Percentiles rank a stretch among this genome's conserved stretches.
Conservation (phyloP, 2,888 invertebrate species). For the Chrysolina haemoptera region DNA sequence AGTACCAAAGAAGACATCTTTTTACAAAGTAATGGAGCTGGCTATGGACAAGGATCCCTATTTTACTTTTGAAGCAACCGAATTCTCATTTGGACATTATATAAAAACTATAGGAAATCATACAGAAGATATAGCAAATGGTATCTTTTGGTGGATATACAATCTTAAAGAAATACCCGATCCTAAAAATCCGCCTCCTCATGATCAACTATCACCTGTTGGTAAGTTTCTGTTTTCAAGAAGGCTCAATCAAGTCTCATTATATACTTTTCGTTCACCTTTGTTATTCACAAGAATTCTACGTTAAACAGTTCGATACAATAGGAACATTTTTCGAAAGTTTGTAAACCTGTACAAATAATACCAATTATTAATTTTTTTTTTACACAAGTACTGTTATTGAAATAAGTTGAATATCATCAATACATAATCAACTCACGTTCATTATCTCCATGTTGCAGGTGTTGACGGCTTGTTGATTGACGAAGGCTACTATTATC, state of each 20-base stretch:
- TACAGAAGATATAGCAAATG: slow-evolving; percentile 7
- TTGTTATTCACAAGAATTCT: too few species aligned
- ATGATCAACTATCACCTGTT: slow-evolving; percentile 23
- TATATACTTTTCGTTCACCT: neutral
- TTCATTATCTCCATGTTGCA: slow-evolving; percentile 7
- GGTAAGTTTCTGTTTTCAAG: too few species aligned
- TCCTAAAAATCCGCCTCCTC: slow-evolving; percentile 20
- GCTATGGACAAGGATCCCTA: slow-evolving; percentile 23
- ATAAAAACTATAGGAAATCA: slow-evolving; percentile 28
- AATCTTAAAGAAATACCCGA: slow-evolving; percentile 25
- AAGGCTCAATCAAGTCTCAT: too few species aligned
- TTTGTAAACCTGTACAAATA: too few species aligned
- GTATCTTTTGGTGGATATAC: slow-evolving; percentile 35
- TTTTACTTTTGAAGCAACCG: slow-evolving; percentile 28
- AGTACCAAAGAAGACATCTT: slow-evolving; percentile 15
- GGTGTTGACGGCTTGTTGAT: slow-evolving; percentile 34
- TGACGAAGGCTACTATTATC: slow-evolving; percentile 25
- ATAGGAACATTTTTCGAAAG: too few species aligned
- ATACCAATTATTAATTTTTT: too few species aligned
- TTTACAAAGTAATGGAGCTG: slow-evolving; percentile 31
- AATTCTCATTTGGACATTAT: slow-evolving; percentile 25
- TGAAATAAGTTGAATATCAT: too few species aligned
- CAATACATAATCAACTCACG: too few species aligned
- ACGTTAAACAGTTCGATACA: too few species aligned
- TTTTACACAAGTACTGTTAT: too few species aligned